Base-by-base conservation (phyloP, 2,113 vertebrate genomes). In the Rhagologus leucostigma region DNA sequence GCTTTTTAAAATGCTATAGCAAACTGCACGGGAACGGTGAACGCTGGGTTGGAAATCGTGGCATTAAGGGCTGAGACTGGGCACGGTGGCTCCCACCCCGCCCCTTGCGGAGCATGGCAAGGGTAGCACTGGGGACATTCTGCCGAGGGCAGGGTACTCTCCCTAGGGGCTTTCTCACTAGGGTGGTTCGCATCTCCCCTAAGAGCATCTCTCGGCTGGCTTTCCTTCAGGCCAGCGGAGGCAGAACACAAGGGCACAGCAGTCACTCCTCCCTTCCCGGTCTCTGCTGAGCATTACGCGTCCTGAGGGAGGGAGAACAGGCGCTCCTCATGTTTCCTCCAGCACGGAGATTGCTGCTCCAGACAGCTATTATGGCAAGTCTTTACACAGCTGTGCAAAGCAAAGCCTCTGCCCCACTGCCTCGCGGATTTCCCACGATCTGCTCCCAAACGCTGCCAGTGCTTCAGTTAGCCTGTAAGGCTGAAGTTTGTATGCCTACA, bases 371-470 rank as follows among this genome's bases (percentile, higher is more conserved):
- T 70, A 32, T 6, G 60, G 73, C 56, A 71, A 57, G 35, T 63
- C 93, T 84, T 95, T 32, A 46, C 84, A 92, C 89, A 89, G 95
- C 94, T 94, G 75, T 84, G 95, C 90, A 70, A 86, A 77, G 53
- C 76, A 50, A 67, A 80, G 80, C 80, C 64, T 39, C 44, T 81
- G 73, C 73, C 75, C 60, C 27, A 3, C 65, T 8, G 3, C 37
- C 84, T 87, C 57, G 4, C 1, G 1, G 8, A 3, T 52, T 87
- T 91, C 93, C 89, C 95, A 62, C 46, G 20, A 37, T 30, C 62
- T 42, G 62, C 59, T 85, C 68, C 75, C 76, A 22, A 39, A 27
- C 11, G 2, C 33, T 76, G 46, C 19, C 65, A 10, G 3, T 7
- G 49, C 52, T 62, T 69, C 39, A 20, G 29, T 2, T 73, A n/a